These are phyloP conservation scores for Phrynosoma blainvillii DNA, from an alignment of 2,113 vertebrate species.

Conservation along the genomic window DNA sequence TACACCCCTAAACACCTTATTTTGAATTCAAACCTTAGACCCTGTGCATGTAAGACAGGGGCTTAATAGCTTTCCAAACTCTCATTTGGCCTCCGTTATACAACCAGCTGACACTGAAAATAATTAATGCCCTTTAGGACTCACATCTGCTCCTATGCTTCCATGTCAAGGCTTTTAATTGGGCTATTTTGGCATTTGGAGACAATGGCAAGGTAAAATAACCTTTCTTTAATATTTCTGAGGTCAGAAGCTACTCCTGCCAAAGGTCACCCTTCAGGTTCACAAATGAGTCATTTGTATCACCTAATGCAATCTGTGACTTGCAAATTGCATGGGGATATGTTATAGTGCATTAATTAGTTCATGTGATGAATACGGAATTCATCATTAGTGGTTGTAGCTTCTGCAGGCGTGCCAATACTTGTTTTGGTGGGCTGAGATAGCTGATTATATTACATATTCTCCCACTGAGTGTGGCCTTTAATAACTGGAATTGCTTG, in stretches of 20 bases:
- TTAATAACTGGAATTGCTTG: conserved; percentile 59
- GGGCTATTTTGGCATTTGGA: conserved; percentile 91
- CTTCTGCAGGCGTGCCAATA: conserved; percentile 79
- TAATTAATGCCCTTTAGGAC: conserved; percentile 90
- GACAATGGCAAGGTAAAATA: conserved; percentile 89
- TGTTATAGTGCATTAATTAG: conserved; percentile 85
- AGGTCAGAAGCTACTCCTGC: conserved; percentile 86
- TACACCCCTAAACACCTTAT: conserved; percentile 61
- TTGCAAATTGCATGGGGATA: conserved; percentile 85
- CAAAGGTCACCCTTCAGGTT: conserved; percentile 86
- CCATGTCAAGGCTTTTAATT: conserved; percentile 91
- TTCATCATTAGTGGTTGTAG: conserved; percentile 80
- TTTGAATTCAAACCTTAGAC: conserved; percentile 81
- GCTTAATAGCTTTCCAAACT: conserved; percentile 84
- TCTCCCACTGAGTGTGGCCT: conserved; percentile 63
- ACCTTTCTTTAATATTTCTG: conserved; percentile 89
- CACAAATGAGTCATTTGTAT: conserved; percentile 88
- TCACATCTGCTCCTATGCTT: conserved; percentile 87
- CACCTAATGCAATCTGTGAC: conserved; percentile 87
- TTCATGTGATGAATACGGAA: conserved; percentile 82
- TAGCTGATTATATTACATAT: conserved; percentile 72
- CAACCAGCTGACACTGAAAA: conserved; percentile 88
- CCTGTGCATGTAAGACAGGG: conserved; percentile 76
- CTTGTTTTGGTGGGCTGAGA: conserved; percentile 76
- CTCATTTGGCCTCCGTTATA: conserved; percentile 86